A percentile compares a stretch with the other conserved stretches of the same genome.
phyloP scores from a whole-genome alignment of 2,113 vertebrate species.

The Callopanchax toddi region DNA sequence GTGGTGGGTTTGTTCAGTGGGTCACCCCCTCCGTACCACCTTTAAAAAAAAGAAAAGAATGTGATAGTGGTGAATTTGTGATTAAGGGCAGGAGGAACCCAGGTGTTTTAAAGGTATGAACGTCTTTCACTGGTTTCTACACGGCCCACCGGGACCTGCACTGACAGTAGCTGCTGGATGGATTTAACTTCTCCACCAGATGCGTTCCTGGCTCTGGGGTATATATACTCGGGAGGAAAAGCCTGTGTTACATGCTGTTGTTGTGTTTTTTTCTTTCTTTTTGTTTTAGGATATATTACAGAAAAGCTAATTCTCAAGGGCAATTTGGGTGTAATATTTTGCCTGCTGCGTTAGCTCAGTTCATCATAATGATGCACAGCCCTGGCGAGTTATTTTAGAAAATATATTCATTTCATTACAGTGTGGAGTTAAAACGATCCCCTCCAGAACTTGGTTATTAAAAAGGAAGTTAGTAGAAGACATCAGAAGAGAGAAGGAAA shows the following conservation, averaged over 20 bases:
- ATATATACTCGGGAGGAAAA: constrained; percentile 38
- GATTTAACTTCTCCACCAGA: constrained; percentile 60
- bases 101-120: constrained; percentile 56
- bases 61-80: constrained; percentile 27
- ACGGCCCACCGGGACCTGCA: constrained; percentile 34
- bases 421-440: constrained; percentile 39
- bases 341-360: constrained; percentile 40
- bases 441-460: constrained; percentile 44
- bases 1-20: not conserved
- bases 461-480: constrained; percentile 27
- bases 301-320: constrained; percentile 53
- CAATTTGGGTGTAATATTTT: constrained; percentile 40
- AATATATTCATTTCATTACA: constrained; percentile 55
- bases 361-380: constrained; percentile 59
- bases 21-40: not conserved
- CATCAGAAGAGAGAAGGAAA: not conserved
- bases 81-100: constrained; percentile 35
- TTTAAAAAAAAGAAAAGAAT: constrained; percentile 4
- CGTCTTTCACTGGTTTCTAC: constrained; percentile 50
- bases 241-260: constrained; percentile 23
- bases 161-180: constrained; percentile 57
- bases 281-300: constrained; percentile 46
- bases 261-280: constrained; percentile 7
- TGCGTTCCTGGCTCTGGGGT: constrained; percentile 59
- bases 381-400: constrained; percentile 54